Evolutionary conservation across 2,113 vertebrate species (phyloP), one percentile per base, ranked within the genome.

Genomic region (Hippocampus barbouri): DNA sequence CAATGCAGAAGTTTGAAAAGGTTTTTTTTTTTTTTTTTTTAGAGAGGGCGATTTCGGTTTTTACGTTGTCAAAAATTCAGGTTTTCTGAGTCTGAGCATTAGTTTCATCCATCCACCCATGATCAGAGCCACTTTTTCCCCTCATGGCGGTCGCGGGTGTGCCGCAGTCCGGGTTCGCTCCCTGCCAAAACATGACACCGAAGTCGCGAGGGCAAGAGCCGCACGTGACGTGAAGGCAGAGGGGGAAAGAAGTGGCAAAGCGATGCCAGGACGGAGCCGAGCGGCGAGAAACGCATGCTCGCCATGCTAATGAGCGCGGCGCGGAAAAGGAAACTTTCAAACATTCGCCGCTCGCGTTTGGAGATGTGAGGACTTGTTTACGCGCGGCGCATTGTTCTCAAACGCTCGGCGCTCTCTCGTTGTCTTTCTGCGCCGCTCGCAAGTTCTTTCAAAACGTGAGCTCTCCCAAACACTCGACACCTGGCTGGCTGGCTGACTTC

Each of bases 341-440:
- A 73, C 83, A 81, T 85, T 88, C 85, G 72, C 81, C 80, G 76
- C 77, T 87, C 85, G 72, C 77, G 83, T 76, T 90, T 86, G 62
- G 81, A 90, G 89, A 91, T 88, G 84, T 88, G 86, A 91, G 77
- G 80, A 78, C 76, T 91, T 91, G 90, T 90, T 90, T 90, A 89
- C 90, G 84, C 77, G 81, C 68, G 79, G 80, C 84, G 73, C 83
- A 87, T 89, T 88, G 87, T 90, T 91, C 83, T 80, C 63, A 74
- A 83, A 88, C 83, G 69, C 83, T 88, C 84, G 76, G 82, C 86
- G 87, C 83, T 85, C 85, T 79, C 82, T 86, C 85, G 57, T 77
- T 81, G 76, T 63, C 74, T 79, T 77, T 57, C 74, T 77, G 78
- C 20, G 34, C 84, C 71, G 83, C 80, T 85, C 76, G 65, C 84